A percentile compares a stretch with the other conserved stretches of the same genome.
Evolutionary conservation across 2,113 vertebrate species (phyloP).

Genomic region (Ciconia boyciana): DNA sequence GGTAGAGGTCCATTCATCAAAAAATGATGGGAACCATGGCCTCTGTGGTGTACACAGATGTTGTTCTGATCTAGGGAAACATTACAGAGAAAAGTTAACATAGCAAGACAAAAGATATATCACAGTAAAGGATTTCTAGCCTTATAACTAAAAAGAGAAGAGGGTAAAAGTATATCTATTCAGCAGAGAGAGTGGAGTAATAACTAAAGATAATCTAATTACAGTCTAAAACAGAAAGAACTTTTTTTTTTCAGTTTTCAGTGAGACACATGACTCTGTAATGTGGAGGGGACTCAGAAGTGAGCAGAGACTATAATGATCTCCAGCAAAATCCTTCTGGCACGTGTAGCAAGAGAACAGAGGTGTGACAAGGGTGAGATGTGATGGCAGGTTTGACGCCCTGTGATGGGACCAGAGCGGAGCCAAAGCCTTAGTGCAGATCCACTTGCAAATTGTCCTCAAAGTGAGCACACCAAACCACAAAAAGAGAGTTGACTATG

Average conservation of each 20-base stretch:
- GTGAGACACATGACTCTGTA: background rate
- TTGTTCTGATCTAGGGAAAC: background rate
- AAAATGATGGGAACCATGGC: background rate
- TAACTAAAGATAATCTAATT: conserved; percentile 31
- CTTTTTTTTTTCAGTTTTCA: background rate
- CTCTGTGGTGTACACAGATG: background rate
- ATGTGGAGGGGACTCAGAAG: background rate
- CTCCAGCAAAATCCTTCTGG: background rate
- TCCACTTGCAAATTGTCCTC: background rate
- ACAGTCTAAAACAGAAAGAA: background rate
- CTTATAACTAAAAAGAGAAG: conserved; percentile 18
- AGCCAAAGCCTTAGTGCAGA: background rate
- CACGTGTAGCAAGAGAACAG: background rate
- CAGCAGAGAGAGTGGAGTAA: background rate
- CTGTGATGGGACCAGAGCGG: background rate
- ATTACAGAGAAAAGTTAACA: background rate
- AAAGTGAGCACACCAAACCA: background rate
- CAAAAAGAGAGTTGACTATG: background rate
- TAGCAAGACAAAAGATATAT: background rate
- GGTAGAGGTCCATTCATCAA: conserved; percentile 22
- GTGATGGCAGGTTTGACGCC: background rate
- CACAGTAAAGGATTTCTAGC: background rate
- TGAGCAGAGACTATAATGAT: background rate
- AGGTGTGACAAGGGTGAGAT: background rate
- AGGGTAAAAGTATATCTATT: background rate